phyloP scores from a whole-genome alignment of 1,140 invertebrate species.

The Camponotus pennsylvanicus region DNA sequence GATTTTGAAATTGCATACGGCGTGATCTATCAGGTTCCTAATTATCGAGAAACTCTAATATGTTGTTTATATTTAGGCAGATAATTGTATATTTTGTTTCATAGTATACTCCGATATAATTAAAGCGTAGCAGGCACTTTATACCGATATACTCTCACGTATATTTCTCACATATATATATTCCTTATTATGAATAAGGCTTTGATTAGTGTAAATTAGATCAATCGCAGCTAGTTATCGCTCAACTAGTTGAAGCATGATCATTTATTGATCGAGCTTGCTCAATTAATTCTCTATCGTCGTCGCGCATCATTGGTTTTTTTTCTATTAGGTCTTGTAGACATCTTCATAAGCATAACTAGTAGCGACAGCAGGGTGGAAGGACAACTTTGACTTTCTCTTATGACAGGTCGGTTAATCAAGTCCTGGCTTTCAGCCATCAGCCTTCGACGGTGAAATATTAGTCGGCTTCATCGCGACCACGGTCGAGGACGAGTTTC shows the following conservation, averaged over 20 bases:
- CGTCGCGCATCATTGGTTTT: constrained; percentile 1
- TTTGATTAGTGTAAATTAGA: constrained; percentile 12
- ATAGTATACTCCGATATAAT: not conserved
- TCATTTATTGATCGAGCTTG: constrained; percentile 23
- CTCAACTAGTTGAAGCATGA: constrained; percentile 38
- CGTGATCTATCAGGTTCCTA: constrained; percentile 2
- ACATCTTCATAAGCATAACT: constrained; percentile 34
- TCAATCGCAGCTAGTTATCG: constrained; percentile 23
- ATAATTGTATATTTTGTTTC: not conserved
- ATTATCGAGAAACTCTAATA: constrained; percentile 27
- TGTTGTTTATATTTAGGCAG: constrained; percentile 1
- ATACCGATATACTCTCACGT: not conserved
- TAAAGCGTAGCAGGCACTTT: not conserved
- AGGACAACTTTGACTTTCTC: constrained; percentile 39
- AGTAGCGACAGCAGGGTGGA: not conserved
- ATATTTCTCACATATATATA: too few relatives aligned
- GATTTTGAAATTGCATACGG: constrained; percentile 17
- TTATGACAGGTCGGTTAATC: constrained; percentile 57
- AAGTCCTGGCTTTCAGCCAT: constrained; percentile 46
- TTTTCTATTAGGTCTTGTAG: constrained; percentile 47
- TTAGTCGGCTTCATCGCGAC: constrained; percentile 47
- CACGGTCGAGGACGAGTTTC: constrained; percentile 10
- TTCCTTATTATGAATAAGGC: constrained; percentile 2
- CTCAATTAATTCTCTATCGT: constrained; percentile 39
- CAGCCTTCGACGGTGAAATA: constrained; percentile 47